Evolutionary conservation across 2,888 invertebrate species (phyloP).

Genomic region (Catocala sponsa): DNA sequence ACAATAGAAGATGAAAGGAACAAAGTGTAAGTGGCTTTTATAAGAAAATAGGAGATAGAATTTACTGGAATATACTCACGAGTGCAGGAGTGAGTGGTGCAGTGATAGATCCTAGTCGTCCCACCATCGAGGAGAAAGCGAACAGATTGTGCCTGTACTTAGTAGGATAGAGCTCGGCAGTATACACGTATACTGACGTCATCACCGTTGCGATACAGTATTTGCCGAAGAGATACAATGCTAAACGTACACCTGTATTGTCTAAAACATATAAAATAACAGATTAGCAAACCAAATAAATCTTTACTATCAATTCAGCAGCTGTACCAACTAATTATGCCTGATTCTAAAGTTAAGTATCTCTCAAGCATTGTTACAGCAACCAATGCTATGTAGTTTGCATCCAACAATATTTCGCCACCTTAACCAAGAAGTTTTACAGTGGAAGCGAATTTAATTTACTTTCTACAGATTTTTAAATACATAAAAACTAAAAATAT

Average conservation of each 20-base stretch:
- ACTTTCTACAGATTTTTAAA: too few relatives aligned
- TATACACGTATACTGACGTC: slow-evolving; percentile 90
- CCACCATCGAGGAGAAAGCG: slow-evolving; percentile 90
- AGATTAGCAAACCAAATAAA: not conserved
- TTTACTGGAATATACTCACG: slow-evolving; percentile 70
- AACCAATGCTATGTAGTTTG: too few relatives aligned
- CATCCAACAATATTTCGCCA: too few relatives aligned
- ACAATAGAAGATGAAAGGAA: too few relatives aligned
- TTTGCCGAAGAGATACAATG: slow-evolving; percentile 89
- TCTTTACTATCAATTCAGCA: not conserved
- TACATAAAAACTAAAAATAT: not conserved
- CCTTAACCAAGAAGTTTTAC: too few relatives aligned
- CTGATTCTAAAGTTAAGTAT: too few relatives aligned
- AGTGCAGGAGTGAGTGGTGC: slow-evolving; percentile 90
- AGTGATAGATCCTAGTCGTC: slow-evolving; percentile 90
- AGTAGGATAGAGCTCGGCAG: slow-evolving; percentile 91
- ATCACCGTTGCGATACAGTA: slow-evolving; percentile 90
- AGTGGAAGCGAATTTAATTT: too few relatives aligned
- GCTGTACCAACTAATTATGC: too few relatives aligned
- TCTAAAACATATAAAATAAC: slow-evolving; percentile 50
- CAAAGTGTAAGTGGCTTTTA: not conserved
- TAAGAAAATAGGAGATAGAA: not conserved
- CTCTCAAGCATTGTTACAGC: too few relatives aligned
- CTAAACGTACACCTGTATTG: slow-evolving; percentile 73
- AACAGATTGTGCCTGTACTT: slow-evolving; percentile 90